Evolutionary conservation across 2,113 vertebrate species (phyloP), one percentile per base, ranked within the genome.

Genomic region (Hippocampus zosterae): DNA sequence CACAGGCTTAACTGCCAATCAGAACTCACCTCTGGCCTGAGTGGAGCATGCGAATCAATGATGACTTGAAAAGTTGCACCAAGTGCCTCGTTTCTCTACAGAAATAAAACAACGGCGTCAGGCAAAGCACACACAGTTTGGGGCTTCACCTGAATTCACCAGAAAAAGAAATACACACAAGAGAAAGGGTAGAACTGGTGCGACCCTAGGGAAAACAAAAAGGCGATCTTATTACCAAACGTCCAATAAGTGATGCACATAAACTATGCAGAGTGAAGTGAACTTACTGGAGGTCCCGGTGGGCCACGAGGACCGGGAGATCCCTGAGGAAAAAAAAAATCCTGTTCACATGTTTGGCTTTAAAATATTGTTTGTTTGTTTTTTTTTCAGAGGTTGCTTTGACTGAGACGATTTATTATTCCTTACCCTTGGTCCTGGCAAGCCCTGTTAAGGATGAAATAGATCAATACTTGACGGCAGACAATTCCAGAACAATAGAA

Each of bases 281-380:
- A 77, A 95, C 96, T 16, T 92, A 99, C 97, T 84, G 94, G 95
- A 68, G 93, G 94, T 84, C 96, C 97, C 3, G 96, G 94, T 75
- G 87, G 92, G 77, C 97, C 97, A 81, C 84, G 90, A 33, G 94
- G 96, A 76, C 97, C 97, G 7, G 94, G 91, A 79, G 92, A 93
- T 78, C 97, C 97, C 92, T 93, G 72, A 27, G 5, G 33, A 37
- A 37, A 37, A 37, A 69, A 42, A 83, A 83, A 46, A 72, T 46
- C 18, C 2, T 23, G 80, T 41, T 11, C 8, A 18, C 21, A 60
- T 18, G 67, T 75, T 70, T 70, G 44, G 5, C 21, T 68, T 77
- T 29, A 67, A 68, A 48, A 46, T 37, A 75, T 59, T 73, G 52
- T 50, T 8, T n/a, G n/a, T n/a, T n/a, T n/a, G n/a, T 44, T 8